Percentiles rank a stretch among this genome's conserved stretches.
These are phyloP conservation scores for Hoplostethus mediterraneus DNA, from an alignment of 2,797 vertebrate species.

Conservation along the genomic window DNA sequence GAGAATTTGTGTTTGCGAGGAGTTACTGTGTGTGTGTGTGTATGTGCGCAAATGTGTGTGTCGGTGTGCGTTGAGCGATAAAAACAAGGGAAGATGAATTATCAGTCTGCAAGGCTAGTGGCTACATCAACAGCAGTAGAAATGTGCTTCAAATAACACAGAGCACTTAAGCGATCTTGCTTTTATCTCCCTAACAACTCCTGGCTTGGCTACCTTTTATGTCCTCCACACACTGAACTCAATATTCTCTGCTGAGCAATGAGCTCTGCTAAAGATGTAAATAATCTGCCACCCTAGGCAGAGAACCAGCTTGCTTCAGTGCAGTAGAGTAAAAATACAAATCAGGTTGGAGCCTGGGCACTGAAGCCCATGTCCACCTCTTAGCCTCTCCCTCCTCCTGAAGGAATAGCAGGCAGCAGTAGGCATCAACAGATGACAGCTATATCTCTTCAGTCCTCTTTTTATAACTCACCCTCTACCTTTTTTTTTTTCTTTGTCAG, in stretches of 20 bases:
- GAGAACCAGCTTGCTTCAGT: slow-evolving; percentile 53
- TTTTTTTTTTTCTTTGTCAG: slow-evolving; percentile 75
- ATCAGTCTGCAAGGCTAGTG: slow-evolving; percentile 73
- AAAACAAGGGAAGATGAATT: slow-evolving; percentile 72
- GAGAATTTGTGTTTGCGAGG: slow-evolving; percentile 67
- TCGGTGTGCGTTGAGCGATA: slow-evolving; percentile 50
- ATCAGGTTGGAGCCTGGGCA: slow-evolving; percentile 51
- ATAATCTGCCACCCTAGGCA: slow-evolving; percentile 71
- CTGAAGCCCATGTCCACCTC: slow-evolving; percentile 64
- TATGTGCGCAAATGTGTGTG: not conserved
- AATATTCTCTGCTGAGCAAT: slow-evolving; percentile 73
- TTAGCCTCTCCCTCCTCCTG: slow-evolving; percentile 62
- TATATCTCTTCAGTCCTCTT: slow-evolving; percentile 70
- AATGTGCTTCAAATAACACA: slow-evolving; percentile 77
- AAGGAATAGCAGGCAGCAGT: slow-evolving; percentile 68
- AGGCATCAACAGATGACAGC: slow-evolving; percentile 81
- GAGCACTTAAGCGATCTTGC: slow-evolving; percentile 77
- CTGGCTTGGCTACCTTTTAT: slow-evolving; percentile 76
- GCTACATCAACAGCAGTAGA: slow-evolving; percentile 77
- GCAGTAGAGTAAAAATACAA: slow-evolving; percentile 61
- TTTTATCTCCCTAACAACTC: slow-evolving; percentile 77
- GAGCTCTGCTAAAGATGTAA: slow-evolving; percentile 81
- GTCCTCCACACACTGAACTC: slow-evolving; percentile 69
- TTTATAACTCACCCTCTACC: slow-evolving; percentile 47
- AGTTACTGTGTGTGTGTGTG: slow-evolving; percentile 24